Evolutionary conservation across 2,888 invertebrate genomes (phyloP).

Genomic region (Carabus problematicus): DNA sequence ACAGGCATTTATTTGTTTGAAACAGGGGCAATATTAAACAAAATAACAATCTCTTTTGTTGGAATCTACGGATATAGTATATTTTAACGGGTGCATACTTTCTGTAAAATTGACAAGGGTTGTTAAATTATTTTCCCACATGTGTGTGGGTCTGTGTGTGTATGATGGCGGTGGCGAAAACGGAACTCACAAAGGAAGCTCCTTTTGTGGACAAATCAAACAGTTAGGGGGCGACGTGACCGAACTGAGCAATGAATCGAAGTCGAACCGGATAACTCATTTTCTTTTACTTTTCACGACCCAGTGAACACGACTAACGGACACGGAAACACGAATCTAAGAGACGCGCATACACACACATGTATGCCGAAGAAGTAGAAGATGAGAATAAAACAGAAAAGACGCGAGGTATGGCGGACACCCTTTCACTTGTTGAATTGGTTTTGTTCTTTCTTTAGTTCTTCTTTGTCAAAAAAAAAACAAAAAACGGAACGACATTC

Average conservation of each 20-base stretch:
- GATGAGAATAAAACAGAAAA: background rate
- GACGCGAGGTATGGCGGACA: background rate
- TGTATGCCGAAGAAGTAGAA: too few species aligned
- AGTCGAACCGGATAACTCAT: conserved; percentile 18
- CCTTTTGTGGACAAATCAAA: conserved; percentile 35
- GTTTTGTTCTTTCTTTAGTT: conserved; percentile 25
- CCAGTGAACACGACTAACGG: conserved; percentile 16
- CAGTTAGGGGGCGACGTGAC: conserved; percentile 14
- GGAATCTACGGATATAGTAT: too few species aligned
- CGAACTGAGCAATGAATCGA: conserved; percentile 24
- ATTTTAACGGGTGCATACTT: too few species aligned
- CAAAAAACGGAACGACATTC: conserved; percentile 6
- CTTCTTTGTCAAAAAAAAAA: conserved; percentile 28
- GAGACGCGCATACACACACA: background rate
- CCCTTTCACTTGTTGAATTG: conserved; percentile 36
- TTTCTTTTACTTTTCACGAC: conserved; percentile 37
- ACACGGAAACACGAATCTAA: background rate
- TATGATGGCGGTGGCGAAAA: conserved; percentile 10
- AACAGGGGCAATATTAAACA: too few species aligned
- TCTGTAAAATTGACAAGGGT: too few species aligned
- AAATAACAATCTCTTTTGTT: too few species aligned
- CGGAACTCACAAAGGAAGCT: conserved; percentile 23
- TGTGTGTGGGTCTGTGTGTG: background rate
- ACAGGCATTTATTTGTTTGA: too few species aligned
- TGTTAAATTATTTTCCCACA: too few species aligned